These are phyloP conservation scores for Lymantria monacha DNA, from an alignment of 2,888 invertebrate genomes.

Conservation along the genomic window DNA sequence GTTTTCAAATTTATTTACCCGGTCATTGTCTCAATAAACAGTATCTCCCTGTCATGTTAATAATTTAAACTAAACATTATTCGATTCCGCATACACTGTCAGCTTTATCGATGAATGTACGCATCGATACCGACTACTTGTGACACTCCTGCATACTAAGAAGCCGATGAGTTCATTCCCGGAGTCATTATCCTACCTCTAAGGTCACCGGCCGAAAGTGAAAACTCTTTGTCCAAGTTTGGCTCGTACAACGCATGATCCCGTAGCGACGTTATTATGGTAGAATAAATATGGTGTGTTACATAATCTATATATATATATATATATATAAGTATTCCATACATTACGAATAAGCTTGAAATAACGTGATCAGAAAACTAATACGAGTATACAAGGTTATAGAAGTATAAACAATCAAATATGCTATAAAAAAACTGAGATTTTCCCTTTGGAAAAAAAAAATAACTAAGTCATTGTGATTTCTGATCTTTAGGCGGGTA, in stretches of 20 bases:
- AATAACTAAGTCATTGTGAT: no score
- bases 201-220: conserved; percentile 63
- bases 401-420: background rate
- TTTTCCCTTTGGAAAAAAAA: no score
- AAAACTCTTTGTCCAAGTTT: conserved; percentile 40
- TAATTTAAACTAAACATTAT: conserved; percentile 8
- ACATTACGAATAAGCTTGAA: conserved; percentile 5
- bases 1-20: conserved; percentile 16
- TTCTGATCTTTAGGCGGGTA: no score
- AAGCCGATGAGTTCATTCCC: conserved; percentile 36
- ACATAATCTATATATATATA: conserved; percentile 18
- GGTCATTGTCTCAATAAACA: conserved; percentile 6
- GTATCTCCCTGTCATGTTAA: conserved; percentile 9
- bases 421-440: no score
- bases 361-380: conserved; percentile 7
- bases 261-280: conserved; percentile 11
- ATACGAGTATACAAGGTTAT: background rate
- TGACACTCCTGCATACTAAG: conserved; percentile 47
- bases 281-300: conserved; percentile 13
- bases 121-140: conserved; percentile 15
- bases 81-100: conserved; percentile 23
- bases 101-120: conserved; percentile 10
- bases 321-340: background rate
- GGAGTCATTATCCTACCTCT: conserved; percentile 51
- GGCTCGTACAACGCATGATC: background rate